phyloP scores from a whole-genome alignment of 2,888 invertebrate species.

The Pachymerium ferrugineum region DNA sequence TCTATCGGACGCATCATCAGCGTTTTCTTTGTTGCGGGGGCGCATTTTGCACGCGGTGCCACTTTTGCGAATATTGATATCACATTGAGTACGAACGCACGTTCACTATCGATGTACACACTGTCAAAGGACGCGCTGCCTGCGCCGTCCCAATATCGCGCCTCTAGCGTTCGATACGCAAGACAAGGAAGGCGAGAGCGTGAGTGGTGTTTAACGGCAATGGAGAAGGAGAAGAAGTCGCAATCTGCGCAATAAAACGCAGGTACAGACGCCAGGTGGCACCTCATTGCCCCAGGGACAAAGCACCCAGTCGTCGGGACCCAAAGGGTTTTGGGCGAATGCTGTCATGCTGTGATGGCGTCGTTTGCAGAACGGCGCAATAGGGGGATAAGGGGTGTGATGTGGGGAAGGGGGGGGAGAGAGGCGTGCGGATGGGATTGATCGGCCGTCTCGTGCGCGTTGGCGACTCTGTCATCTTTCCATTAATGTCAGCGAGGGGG shows the following conservation, averaged over 20 bases:
- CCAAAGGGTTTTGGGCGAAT: conserved; percentile 15
- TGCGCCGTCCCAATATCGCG: conserved; percentile 11
- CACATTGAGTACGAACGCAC: conserved; percentile 27
- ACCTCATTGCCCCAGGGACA: conserved; percentile 9
- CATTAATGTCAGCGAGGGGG: background rate
- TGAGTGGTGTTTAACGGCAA: conserved; percentile 3
- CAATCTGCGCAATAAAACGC: conserved; percentile 18
- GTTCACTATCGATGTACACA: conserved; percentile 30
- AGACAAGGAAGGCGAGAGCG: background rate
- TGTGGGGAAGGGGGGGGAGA: background rate
- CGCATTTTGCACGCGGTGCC: conserved; percentile 16
- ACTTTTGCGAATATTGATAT: conserved; percentile 29
- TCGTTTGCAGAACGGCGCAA: conserved; percentile 4
- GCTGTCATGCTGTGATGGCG: conserved; percentile 18
- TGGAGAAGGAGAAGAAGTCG: conserved; percentile 7
- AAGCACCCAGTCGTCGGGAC: background rate
- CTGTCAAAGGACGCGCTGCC: conserved; percentile 18
- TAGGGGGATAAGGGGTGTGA: background rate
- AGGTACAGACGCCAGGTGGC: conserved; percentile 16
- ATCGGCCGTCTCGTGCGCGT: conserved; percentile 10
- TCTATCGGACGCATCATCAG: conserved; percentile 27
- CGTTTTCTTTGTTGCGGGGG: conserved; percentile 28
- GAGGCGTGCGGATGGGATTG: conserved; percentile 1
- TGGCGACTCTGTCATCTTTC: conserved; percentile 21
- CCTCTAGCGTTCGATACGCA: conserved; percentile 14